Evolutionary conservation across 2,797 vertebrate genomes (phyloP).

Genomic region (Rhabdomys pumilio): DNA sequence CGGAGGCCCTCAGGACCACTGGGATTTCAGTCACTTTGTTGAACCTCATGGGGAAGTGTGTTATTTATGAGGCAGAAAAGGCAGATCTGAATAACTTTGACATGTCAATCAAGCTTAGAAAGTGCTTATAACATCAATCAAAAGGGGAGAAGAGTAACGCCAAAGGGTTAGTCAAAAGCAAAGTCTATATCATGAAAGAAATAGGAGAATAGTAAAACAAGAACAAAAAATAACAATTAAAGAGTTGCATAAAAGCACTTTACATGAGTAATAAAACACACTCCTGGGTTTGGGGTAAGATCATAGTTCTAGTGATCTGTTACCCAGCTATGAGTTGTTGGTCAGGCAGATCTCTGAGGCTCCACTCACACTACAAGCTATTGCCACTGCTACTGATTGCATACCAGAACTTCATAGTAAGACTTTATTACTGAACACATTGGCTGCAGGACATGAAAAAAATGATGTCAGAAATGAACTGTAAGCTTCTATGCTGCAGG

Average conservation of each 20-base stretch:
- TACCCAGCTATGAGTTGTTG: background rate
- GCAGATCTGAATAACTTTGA: background rate
- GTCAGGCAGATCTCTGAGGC: background rate
- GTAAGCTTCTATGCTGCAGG: too few relatives aligned
- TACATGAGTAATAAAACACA: background rate
- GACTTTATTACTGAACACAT: background rate
- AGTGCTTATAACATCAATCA: background rate
- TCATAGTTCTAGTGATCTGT: too few relatives aligned
- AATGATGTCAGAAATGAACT: background rate
- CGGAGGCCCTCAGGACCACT: too few relatives aligned
- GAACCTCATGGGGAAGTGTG: background rate
- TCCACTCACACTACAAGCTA: background rate
- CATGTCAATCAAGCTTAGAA: background rate
- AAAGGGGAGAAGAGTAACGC: background rate
- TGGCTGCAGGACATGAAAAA: background rate
- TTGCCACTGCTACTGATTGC: background rate
- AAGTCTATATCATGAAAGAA: background rate
- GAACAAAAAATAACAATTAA: background rate
- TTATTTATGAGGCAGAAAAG: background rate
- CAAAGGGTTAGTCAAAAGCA: background rate
- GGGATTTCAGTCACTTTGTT: background rate
- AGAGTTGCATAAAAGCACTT: background rate
- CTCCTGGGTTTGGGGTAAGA: background rate
- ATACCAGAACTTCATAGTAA: background rate
- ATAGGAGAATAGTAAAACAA: background rate